Conservation (phyloP, 1,140 invertebrate genomes). For the Cyclargus thomasi region DNA sequence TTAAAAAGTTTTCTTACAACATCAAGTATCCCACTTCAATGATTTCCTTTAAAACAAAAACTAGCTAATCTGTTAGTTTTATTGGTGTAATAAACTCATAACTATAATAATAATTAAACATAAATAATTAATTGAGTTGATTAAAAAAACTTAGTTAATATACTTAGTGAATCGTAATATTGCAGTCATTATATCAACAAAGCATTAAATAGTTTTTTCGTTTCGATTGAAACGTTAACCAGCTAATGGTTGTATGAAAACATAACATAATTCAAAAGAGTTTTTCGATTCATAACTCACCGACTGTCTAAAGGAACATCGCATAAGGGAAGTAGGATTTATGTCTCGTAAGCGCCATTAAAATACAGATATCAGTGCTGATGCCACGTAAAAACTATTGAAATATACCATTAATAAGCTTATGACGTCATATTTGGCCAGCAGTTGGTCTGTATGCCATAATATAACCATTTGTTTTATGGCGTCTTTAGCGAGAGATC, state of each 20-base stretch:
- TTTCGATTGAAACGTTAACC: not conserved
- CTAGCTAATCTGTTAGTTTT: no score
- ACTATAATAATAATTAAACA: no score
- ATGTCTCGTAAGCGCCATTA: not conserved
- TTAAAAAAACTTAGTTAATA: no score
- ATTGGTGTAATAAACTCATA: no score
- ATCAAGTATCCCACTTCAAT: no score
- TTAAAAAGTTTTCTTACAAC: not conserved
- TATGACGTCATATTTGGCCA: not conserved
- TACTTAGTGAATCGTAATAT: no score
- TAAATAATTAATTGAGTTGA: no score
- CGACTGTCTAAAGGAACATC: not conserved
- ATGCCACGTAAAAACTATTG: not conserved
- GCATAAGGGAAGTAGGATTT: not conserved
- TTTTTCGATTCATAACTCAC: not conserved
- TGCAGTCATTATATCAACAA: no score
- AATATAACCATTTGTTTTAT: not conserved
- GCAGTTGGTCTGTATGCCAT: not conserved
- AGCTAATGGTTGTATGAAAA: not conserved
- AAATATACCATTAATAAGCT: conserved; percentile 3
- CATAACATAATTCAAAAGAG: not conserved
- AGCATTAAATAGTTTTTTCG: not conserved
- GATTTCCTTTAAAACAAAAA: no score
- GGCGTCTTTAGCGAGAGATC: not conserved
- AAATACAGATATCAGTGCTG: conserved; percentile 3